Evolutionary conservation across 2,113 vertebrate species (phyloP).

Genomic region (Hippocampus mohnikei): DNA sequence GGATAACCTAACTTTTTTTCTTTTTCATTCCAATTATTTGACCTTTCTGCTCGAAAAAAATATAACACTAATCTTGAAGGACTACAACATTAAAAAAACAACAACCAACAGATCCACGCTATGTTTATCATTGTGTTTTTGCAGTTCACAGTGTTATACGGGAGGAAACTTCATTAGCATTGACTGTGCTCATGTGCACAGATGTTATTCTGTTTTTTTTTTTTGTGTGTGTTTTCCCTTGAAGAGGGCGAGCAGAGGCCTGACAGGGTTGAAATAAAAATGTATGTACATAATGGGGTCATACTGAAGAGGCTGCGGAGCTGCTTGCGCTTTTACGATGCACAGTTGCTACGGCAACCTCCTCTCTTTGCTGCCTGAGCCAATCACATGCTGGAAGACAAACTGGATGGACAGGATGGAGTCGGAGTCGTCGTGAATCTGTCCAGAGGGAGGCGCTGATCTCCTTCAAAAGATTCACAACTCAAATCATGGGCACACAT

Average conservation of each 20-base stretch:
- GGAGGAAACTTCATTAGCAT: neutral
- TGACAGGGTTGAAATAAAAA: constrained; percentile 42
- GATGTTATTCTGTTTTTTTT: neutral
- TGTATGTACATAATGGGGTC: constrained; percentile 20
- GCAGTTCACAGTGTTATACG: neutral
- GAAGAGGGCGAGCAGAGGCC: constrained; percentile 18
- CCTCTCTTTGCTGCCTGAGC: constrained; percentile 35
- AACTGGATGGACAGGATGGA: neutral
- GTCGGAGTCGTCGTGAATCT: neutral
- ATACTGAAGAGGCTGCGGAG: constrained; percentile 36
- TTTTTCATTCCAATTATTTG: too few species aligned
- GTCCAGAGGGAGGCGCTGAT: constrained; percentile 51
- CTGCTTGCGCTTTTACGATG: constrained; percentile 41
- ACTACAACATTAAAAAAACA: neutral
- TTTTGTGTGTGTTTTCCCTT: constrained; percentile 7
- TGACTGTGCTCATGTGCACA: neutral
- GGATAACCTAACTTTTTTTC: too few species aligned
- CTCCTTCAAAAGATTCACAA: constrained; percentile 1
- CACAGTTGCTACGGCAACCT: constrained; percentile 68
- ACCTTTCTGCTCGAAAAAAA: too few species aligned
- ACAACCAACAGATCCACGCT: neutral
- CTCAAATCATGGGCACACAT: neutral
- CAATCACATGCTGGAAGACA: neutral
- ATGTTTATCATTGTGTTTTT: neutral
- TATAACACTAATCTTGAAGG: too few species aligned